A percentile compares a stretch with the other conserved stretches of the same genome.
Conservation (phyloP, 2,113 vertebrate species). For the Physeter macrocephalus region DNA sequence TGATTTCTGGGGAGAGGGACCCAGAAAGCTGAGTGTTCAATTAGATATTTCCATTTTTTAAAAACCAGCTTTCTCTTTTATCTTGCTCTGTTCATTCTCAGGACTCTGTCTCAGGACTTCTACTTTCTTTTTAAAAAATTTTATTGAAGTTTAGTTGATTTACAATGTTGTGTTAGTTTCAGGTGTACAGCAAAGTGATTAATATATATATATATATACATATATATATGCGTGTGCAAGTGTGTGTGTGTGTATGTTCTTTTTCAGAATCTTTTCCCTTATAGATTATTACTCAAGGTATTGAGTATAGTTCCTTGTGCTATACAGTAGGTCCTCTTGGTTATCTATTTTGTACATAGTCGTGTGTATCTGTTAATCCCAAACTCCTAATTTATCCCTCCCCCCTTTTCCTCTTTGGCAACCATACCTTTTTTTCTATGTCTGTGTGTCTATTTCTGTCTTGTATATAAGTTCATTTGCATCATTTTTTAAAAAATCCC, state of each 20-base stretch:
- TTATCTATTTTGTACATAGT: background rate
- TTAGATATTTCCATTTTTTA: background rate
- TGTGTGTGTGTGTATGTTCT: too few relatives aligned
- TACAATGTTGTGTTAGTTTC: background rate
- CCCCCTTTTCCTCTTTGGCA: background rate
- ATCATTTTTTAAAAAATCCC: background rate
- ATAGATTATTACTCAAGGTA: background rate
- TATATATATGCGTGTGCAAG: background rate
- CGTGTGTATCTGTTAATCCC: background rate
- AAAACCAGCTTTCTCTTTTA: background rate
- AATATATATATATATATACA: background rate
- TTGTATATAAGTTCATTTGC: background rate
- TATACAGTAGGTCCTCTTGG: background rate
- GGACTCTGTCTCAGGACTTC: background rate
- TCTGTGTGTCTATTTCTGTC: background rate
- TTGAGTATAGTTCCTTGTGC: background rate
- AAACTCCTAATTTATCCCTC: background rate
- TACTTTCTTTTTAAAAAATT: background rate
- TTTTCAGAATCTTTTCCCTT: background rate
- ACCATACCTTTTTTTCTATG: background rate
- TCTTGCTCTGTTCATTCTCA: background rate
- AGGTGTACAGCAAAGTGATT: background rate
- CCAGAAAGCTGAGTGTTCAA: background rate
- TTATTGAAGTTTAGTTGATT: background rate
- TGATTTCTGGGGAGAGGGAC: background rate